Evolutionary conservation across 1,140 invertebrate genomes (phyloP).

Genomic region (Rhizoglyphus robini): DNA sequence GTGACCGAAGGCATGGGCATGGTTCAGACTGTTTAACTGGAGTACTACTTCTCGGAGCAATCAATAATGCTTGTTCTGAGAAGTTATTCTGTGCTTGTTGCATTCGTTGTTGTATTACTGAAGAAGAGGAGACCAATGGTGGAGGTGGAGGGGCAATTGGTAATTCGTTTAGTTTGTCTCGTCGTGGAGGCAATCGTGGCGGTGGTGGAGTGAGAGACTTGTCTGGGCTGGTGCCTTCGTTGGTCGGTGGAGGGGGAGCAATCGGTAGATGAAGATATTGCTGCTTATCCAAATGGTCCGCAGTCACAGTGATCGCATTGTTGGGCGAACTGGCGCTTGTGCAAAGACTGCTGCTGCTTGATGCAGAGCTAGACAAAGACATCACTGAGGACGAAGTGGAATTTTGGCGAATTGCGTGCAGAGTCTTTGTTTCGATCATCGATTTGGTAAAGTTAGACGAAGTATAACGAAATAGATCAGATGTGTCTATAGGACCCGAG

Average conservation of each 20-base stretch:
- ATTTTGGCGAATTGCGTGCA: neutral
- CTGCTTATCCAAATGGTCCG: neutral
- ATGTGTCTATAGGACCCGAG: constrained; percentile 48
- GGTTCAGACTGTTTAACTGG: constrained; percentile 33
- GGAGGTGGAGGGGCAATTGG: neutral
- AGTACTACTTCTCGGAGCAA: constrained; percentile 30
- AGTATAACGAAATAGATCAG: constrained; percentile 50
- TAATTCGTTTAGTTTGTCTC: neutral
- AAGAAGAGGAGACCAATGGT: neutral
- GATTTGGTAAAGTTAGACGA: constrained; percentile 35
- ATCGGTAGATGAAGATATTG: constrained; percentile 8
- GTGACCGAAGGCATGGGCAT: no score
- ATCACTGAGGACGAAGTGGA: neutral
- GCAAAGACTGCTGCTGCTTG: neutral
- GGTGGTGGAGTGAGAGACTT: neutral
- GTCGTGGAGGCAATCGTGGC: neutral
- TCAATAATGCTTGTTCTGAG: constrained; percentile 24
- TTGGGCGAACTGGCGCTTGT: neutral
- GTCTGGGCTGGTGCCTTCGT: neutral
- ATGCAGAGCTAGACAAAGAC: neutral
- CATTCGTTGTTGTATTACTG: neutral
- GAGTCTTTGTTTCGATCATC: constrained; percentile 28
- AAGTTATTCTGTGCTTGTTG: neutral
- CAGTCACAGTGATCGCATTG: neutral
- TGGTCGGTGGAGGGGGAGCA: neutral